A percentile compares a stretch with the other conserved stretches of the same genome.
phyloP scores from a whole-genome alignment of 1,140 invertebrate species.

The Drosophila sturtevanti region DNA sequence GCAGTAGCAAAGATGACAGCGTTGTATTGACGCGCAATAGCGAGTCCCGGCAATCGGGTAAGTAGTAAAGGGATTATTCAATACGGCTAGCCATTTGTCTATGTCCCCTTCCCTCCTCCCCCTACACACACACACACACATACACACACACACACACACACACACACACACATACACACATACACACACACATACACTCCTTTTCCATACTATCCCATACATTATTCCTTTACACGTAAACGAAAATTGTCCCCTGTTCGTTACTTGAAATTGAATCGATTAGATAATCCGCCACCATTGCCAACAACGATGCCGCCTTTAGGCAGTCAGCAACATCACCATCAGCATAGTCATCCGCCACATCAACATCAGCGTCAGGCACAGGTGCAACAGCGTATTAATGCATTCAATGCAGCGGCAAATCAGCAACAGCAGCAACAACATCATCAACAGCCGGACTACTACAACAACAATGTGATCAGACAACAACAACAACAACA shows the following conservation, averaged over 20 bases:
- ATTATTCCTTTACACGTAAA: background rate
- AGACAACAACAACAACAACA: constrained; percentile 40
- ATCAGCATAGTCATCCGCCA: constrained; percentile 59
- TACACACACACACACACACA: constrained; percentile 7
- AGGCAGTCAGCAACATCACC: constrained; percentile 58
- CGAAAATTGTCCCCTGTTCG: constrained; percentile 44
- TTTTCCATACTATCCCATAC: too few species aligned
- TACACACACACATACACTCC: too few species aligned
- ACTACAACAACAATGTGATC: constrained; percentile 58
- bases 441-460: constrained; percentile 47
- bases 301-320: constrained; percentile 81
- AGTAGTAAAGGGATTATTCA: constrained; percentile 23
- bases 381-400: constrained; percentile 78
- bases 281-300: constrained; percentile 82
- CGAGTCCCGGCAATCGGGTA: constrained; percentile 78
- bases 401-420: constrained; percentile 78
- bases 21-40: constrained; percentile 67
- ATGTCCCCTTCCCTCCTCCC: constrained; percentile 17
- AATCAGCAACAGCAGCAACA: constrained; percentile 41
- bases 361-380: constrained; percentile 57
- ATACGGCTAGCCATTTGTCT: background rate
- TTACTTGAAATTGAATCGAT: constrained; percentile 17
- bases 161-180: background rate
- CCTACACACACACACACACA: constrained; percentile 30
- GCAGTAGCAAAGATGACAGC: constrained; percentile 62